Base-by-base conservation (phyloP, 30 jellyfish, hydroid and myxozoan genomes). In the Turritopsis rubra region DNA sequence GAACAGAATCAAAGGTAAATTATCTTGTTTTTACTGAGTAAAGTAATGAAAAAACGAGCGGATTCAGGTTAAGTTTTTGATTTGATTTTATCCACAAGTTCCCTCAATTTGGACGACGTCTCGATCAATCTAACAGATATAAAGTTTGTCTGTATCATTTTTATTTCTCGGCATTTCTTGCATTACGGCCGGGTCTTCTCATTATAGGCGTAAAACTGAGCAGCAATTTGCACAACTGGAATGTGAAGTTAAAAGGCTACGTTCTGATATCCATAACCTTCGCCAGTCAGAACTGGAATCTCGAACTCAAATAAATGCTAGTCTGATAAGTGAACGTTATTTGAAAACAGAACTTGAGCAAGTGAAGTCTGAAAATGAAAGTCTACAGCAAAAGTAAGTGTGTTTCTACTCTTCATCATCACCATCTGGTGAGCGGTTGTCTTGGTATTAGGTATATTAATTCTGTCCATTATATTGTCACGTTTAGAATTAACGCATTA, bases 271-370 rank as follows among this genome's bases (percentile, higher is more conserved):
- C 19, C 95, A 83, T 84, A 84, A 95, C 0, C 82, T 89, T 24
- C 95, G 99, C 52, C 97, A 89, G 30, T 80, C 88, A 29, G 99
- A 94, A 65, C 83, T 94, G 21, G 97, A 94, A 75, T 70, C 85
- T 72, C 90, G 97, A 9, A 85, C 91, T 24, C 99, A 94, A 79
- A 65, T 94, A 31, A 94, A 86, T 65, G 86, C 85, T 20, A 84
- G 76, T 52, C 87, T 85, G 31, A 96, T 92, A 1, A 81, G 77
- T 24, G 99, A 94, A 81, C 83, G 99, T 52, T 89, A 83, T 79
- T 70, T 94, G 84, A 94, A 89, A 29, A 83, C 99, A 1, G 99
- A 94, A 77, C 70, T 94, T 26, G 96, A 96, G 17, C 87, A 96
- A 80, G 71, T 94, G 28, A 89, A 89, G 81, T 30, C 85, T 53